phyloP scores from a whole-genome alignment of 2,113 vertebrate species.

The Ascaphus truei region DNA sequence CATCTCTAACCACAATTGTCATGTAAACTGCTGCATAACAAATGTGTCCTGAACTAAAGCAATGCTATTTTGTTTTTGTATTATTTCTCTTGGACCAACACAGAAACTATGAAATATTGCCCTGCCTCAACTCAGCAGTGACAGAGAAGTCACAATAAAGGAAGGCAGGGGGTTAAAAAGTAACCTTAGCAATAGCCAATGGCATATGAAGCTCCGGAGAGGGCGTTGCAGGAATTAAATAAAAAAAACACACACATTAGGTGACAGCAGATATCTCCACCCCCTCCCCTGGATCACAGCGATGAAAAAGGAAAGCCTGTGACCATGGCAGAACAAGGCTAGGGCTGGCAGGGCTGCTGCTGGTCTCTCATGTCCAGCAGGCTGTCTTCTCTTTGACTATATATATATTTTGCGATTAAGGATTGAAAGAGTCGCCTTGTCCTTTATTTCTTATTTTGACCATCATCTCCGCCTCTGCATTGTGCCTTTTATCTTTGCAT shows the following conservation, averaged over 20 bases:
- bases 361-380: slow-evolving; percentile 23
- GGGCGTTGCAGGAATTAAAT: slow-evolving; percentile 56
- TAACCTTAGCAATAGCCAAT: slow-evolving; percentile 42
- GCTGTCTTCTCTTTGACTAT: slow-evolving; percentile 54
- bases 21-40: too few relatives aligned
- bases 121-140: neutral
- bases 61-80: too few relatives aligned
- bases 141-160: too few relatives aligned
- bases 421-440: slow-evolving; percentile 23
- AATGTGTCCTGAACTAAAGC: too few relatives aligned
- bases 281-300: slow-evolving; percentile 42
- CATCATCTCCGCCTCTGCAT: too few relatives aligned
- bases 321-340: slow-evolving; percentile 51
- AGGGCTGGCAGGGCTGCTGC: slow-evolving; percentile 31
- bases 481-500: too few relatives aligned
- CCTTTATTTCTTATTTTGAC: slow-evolving; percentile 18
- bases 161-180: neutral
- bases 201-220: slow-evolving; percentile 33
- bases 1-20: too few relatives aligned
- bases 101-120: too few relatives aligned
- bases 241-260: slow-evolving; percentile 33
- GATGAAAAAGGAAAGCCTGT: slow-evolving; percentile 41
- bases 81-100: too few relatives aligned
- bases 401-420: slow-evolving; percentile 48
- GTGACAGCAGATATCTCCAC: slow-evolving; percentile 54